Conservation (phyloP, 2,797 vertebrate species). For the Microtus obscurus region DNA sequence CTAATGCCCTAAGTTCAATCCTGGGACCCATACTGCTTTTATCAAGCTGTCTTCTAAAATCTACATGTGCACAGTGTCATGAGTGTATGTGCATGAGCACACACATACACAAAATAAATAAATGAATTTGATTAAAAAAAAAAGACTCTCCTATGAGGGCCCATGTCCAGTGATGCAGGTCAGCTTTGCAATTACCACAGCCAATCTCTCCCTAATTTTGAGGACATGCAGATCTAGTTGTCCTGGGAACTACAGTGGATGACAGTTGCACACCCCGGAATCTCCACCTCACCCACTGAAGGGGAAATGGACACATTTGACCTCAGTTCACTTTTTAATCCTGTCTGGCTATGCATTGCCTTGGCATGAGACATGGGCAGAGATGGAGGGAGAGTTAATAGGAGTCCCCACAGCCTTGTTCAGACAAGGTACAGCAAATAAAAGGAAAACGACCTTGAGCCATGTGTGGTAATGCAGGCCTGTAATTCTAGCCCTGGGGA, state of each 20-base stretch:
- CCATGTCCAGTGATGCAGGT: slow-evolving; percentile 38
- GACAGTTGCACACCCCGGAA: not conserved
- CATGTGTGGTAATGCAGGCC: too few relatives aligned
- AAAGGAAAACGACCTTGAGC: slow-evolving; percentile 33
- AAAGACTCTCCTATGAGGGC: not conserved
- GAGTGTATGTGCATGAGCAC: not conserved
- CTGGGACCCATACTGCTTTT: not conserved
- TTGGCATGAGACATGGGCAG: slow-evolving; percentile 72
- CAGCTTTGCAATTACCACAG: slow-evolving; percentile 69
- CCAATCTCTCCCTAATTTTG: slow-evolving; percentile 67
- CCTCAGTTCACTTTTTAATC: slow-evolving; percentile 52
- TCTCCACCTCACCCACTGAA: not conserved
- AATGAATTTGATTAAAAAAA: too few relatives aligned
- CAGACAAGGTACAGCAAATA: not conserved
- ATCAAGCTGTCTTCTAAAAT: not conserved
- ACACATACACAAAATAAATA: not conserved
- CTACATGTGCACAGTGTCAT: not conserved
- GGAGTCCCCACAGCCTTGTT: slow-evolving; percentile 70
- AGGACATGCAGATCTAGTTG: slow-evolving; percentile 60
- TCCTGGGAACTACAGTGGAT: slow-evolving; percentile 55
- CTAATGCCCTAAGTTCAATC: not conserved
- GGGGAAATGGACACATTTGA: not conserved
- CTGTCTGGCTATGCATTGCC: slow-evolving; percentile 71
- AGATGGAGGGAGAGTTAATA: slow-evolving; percentile 64
- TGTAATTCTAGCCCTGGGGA: not conserved